Evolutionary conservation across 2,113 vertebrate genomes (phyloP).

Genomic region (Phalacrocorax brasilianus): DNA sequence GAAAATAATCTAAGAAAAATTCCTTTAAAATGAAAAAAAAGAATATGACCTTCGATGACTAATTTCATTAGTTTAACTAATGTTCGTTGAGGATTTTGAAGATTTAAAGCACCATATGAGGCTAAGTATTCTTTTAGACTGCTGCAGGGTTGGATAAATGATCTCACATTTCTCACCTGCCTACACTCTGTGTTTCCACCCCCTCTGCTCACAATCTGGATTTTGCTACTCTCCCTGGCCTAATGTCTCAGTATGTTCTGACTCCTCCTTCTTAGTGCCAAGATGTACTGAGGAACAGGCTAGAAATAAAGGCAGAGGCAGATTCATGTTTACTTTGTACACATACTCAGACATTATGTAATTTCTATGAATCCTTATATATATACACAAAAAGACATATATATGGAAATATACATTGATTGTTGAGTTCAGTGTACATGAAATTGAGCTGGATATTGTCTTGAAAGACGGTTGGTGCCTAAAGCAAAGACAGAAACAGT

Average conservation of each 20-base stretch:
- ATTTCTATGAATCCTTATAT: neutral
- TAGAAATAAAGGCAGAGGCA: constrained; percentile 47
- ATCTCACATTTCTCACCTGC: constrained; percentile 71
- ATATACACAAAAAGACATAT: neutral
- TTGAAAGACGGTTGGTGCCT: neutral
- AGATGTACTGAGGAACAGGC: neutral
- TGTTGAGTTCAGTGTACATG: neutral
- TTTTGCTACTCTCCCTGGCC: constrained; percentile 55
- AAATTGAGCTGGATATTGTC: neutral
- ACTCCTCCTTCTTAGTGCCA: constrained; percentile 34
- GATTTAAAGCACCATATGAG: constrained; percentile 58
- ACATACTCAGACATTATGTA: neutral
- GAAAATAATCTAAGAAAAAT: neutral
- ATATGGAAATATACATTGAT: neutral
- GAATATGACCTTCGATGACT: constrained; percentile 12
- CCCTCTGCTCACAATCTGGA: constrained; percentile 65
- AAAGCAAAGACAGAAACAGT: neutral
- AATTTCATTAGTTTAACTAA: constrained; percentile 57
- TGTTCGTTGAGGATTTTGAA: constrained; percentile 12
- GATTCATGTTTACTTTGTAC: constrained; percentile 22
- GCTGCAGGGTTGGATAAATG: constrained; percentile 58
- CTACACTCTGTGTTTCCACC: constrained; percentile 53
- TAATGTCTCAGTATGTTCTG: constrained; percentile 63
- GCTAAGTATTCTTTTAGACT: constrained; percentile 59
- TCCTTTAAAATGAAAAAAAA: constrained; percentile 13